Percentiles rank a stretch among this genome's conserved stretches.
phyloP scores from a whole-genome alignment of 2,797 vertebrate genomes.

The Tauraco hartlaubi region DNA sequence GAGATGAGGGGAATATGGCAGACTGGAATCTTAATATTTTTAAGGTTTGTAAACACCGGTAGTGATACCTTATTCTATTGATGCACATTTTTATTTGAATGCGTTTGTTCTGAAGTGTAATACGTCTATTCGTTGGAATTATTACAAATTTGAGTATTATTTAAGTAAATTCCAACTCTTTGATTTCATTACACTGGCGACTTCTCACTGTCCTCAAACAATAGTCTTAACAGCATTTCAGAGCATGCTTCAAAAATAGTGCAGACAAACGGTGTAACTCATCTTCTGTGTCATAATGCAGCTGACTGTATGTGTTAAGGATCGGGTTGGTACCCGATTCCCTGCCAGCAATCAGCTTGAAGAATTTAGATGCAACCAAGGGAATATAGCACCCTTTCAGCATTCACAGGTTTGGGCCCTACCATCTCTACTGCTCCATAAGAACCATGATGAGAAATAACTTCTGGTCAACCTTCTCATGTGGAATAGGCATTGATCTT shows the following conservation, averaged over 20 bases:
- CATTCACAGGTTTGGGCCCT: not conserved
- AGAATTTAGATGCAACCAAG: not conserved
- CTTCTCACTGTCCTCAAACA: not conserved
- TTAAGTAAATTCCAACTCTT: not conserved
- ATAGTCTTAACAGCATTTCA: not conserved
- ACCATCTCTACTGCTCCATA: not conserved
- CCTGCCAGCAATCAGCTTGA: not conserved
- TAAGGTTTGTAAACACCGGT: not conserved
- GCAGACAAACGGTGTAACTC: not conserved
- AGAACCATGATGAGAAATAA: not conserved
- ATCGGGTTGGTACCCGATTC: not conserved
- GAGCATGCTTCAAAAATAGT: not conserved
- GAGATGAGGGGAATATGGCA: not conserved
- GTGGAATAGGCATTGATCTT: not conserved
- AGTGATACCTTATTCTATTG: not conserved
- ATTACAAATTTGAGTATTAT: not conserved
- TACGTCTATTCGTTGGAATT: not conserved
- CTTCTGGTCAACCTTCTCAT: not conserved
- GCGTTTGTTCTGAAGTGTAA: not conserved
- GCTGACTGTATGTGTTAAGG: not conserved
- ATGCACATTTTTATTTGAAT: not conserved
- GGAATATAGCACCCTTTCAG: not conserved
- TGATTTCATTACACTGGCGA: not conserved
- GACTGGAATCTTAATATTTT: not conserved
- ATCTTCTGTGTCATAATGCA: not conserved